A percentile compares a stretch with the other conserved stretches of the same genome.
Evolutionary conservation across 2,113 vertebrate genomes (phyloP).

Genomic region (Apeltes quadracus): DNA sequence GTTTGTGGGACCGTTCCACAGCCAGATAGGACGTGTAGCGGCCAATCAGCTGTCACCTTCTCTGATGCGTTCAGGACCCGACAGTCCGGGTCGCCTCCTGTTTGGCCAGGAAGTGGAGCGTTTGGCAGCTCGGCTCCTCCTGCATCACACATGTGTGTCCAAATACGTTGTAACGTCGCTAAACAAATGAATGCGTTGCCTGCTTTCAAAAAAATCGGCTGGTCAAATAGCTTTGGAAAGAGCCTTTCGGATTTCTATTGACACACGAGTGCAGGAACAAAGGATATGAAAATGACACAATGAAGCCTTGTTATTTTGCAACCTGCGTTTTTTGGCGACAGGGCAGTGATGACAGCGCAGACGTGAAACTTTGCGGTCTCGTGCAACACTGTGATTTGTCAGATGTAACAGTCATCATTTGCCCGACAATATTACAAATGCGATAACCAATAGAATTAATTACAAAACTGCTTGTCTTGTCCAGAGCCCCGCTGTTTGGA

Average conservation of each 20-base stretch:
- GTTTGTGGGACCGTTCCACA: constrained; percentile 17
- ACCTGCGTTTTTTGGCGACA: too few species aligned
- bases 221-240: background rate
- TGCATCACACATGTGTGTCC: constrained; percentile 1
- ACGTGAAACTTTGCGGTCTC: background rate
- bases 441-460: background rate
- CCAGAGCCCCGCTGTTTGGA: constrained; percentile 2
- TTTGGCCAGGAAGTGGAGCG: constrained; percentile 10
- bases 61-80: constrained; percentile 34
- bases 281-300: too few species aligned
- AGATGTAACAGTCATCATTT: background rate
- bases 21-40: constrained; percentile 41
- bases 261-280: too few species aligned
- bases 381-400: too few species aligned
- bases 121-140: constrained; percentile 5
- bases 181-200: background rate
- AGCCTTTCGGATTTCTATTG: background rate
- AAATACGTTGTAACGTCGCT: background rate
- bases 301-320: too few species aligned
- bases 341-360: background rate
- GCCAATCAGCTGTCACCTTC: constrained; percentile 62
- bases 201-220: too few species aligned
- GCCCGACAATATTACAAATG: background rate
- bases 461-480: background rate
- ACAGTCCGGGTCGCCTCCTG: constrained; percentile 6